Evolutionary conservation across 2,113 vertebrate genomes (phyloP).

Genomic region (Mixornis gularis): DNA sequence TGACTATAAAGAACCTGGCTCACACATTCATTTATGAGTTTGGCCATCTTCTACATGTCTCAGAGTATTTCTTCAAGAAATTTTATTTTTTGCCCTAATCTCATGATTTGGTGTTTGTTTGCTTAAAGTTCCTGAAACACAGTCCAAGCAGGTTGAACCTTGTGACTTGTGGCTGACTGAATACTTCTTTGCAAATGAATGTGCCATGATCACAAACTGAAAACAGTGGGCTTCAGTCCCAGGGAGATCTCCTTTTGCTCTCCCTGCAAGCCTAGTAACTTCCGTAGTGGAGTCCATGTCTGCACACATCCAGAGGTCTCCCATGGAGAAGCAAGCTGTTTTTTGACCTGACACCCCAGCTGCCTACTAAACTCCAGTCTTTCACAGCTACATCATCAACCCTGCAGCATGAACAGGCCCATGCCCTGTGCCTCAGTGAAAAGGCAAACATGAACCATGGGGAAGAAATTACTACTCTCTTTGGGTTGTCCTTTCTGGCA

Average conservation of each 20-base stretch:
- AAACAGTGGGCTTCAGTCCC: slow-evolving; percentile 17
- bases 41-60: not conserved
- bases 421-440: not conserved
- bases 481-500: not conserved
- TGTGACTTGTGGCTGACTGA: slow-evolving; percentile 34
- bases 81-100: slow-evolving; percentile 1
- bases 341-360: not conserved
- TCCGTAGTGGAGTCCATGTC: not conserved
- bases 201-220: slow-evolving; percentile 4
- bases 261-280: not conserved
- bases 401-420: rapidly evolving
- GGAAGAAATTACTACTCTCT: not conserved
- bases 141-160: slow-evolving; percentile 5
- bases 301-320: not conserved
- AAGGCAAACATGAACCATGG: not conserved
- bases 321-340: not conserved
- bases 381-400: not conserved
- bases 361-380: not conserved
- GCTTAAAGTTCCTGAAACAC: slow-evolving; percentile 4
- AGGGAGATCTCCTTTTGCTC: not conserved
- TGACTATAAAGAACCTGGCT: not conserved
- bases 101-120: slow-evolving; percentile 26
- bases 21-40: not conserved
- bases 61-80: not conserved
- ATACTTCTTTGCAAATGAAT: slow-evolving; percentile 25